Percentiles rank a stretch among this genome's conserved stretches.
Conservation (phyloP, 2,113 vertebrate genomes). For the Oceanodroma tethys region DNA sequence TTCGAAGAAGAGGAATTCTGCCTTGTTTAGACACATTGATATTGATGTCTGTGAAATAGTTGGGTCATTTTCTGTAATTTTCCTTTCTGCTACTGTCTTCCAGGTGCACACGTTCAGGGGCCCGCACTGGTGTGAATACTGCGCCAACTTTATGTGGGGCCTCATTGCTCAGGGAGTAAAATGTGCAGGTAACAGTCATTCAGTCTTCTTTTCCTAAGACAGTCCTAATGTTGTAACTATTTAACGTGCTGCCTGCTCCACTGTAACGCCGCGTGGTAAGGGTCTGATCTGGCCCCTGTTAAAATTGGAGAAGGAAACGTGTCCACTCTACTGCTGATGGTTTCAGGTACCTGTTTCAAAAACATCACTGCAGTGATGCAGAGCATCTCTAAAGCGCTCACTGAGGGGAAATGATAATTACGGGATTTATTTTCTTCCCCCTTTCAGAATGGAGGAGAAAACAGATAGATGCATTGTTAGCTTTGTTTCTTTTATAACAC, state of each 20-base stretch:
- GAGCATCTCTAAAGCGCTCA: accelerated
- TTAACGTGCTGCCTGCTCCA: not conserved
- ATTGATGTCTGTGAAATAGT: not conserved
- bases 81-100: slow-evolving; percentile 60
- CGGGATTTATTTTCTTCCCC: not conserved
- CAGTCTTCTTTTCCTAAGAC: not conserved
- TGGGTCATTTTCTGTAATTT: not conserved
- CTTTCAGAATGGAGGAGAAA: not conserved
- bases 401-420: not conserved
- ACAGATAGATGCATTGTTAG: not conserved
- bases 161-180: slow-evolving; percentile 99
- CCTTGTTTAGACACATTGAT: not conserved
- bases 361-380: not conserved
- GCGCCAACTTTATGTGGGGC: slow-evolving; percentile 99
- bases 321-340: not conserved
- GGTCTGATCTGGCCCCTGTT: not conserved
- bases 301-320: not conserved
- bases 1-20: not conserved
- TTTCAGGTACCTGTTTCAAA: not conserved
- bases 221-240: not conserved
- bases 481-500: not conserved
- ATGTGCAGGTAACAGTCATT: slow-evolving; percentile 87
- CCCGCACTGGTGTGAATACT: slow-evolving; percentile 99
- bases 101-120: slow-evolving; percentile 97
- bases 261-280: accelerated